A percentile compares a stretch with the other conserved stretches of the same genome.
Conservation (phyloP, 2,888 invertebrate genomes). For the Chrysolina americana region DNA sequence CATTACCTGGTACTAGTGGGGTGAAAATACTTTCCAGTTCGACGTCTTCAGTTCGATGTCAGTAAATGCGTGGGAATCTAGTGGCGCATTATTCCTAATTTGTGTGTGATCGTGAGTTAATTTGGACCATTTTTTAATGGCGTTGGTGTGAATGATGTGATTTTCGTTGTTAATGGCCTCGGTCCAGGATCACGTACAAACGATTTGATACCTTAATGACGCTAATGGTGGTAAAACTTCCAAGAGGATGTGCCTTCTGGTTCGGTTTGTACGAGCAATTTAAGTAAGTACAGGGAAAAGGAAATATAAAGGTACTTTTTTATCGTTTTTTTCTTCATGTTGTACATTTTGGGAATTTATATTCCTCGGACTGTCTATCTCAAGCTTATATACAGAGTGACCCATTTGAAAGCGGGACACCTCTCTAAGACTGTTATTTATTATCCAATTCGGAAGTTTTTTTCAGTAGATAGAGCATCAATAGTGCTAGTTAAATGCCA, state of each 20-base stretch:
- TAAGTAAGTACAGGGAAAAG: neutral
- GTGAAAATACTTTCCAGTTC: constrained; percentile 44
- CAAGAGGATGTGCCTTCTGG: neutral
- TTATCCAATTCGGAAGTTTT: too few relatives aligned
- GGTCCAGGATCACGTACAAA: constrained; percentile 42
- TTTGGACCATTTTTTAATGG: constrained; percentile 54
- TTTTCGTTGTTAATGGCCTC: constrained; percentile 39
- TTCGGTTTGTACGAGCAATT: neutral
- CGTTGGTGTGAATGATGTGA: constrained; percentile 49
- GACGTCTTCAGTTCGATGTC: constrained; percentile 48
- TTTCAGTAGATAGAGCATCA: too few relatives aligned
- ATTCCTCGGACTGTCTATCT: too few relatives aligned
- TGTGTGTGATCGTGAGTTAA: constrained; percentile 57
- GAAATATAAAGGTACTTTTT: neutral
- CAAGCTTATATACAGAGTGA: too few relatives aligned
- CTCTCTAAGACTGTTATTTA: too few relatives aligned
- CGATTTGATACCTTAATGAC: constrained; percentile 48
- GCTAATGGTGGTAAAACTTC: neutral
- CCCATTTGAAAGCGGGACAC: too few relatives aligned
- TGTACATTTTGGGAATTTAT: too few relatives aligned
- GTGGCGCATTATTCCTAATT: constrained; percentile 57
- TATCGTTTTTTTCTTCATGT: neutral
- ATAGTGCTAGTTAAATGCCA: too few relatives aligned
- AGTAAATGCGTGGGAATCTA: constrained; percentile 47
- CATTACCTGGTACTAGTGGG: constrained; percentile 48